phyloP scores from a whole-genome alignment of 2,113 vertebrate genomes.

The Pristiophorus japonicus region DNA sequence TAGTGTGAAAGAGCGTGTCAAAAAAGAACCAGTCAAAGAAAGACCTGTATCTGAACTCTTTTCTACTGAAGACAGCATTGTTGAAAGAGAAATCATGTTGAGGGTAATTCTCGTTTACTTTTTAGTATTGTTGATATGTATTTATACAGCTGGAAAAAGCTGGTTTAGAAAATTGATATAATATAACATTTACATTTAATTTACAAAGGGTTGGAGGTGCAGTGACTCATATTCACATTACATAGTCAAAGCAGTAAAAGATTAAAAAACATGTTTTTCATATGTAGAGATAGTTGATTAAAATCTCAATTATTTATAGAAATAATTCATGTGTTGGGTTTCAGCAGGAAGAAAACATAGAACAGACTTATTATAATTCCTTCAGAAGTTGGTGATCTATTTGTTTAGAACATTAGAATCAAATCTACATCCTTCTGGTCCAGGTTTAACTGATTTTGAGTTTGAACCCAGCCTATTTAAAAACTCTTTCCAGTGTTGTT shows the following conservation, averaged over 20 bases:
- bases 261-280: not conserved
- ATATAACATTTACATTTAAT: not conserved
- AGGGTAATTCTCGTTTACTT: slow-evolving; percentile 63
- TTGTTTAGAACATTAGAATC: not conserved
- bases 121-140: not conserved
- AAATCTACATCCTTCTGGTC: not conserved
- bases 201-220: not conserved
- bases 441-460: not conserved
- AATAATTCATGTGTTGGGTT: not conserved
- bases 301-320: not conserved
- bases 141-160: not conserved
- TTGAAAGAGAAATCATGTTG: slow-evolving; percentile 89
- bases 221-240: not conserved
- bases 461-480: not conserved
- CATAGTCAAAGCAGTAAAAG: not conserved
- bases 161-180: not conserved
- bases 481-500: not conserved
- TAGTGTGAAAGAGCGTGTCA: slow-evolving; percentile 87
- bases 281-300: not conserved
- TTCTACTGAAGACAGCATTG: slow-evolving; percentile 90
- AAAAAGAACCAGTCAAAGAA: slow-evolving; percentile 89
- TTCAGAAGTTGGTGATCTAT: not conserved
- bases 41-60: slow-evolving; percentile 95
- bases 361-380: not conserved
- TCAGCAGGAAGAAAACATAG: not conserved